Evolutionary conservation across 2,113 vertebrate genomes (phyloP), one percentile per base, ranked within the genome.

Genomic region (Mormyrus iriodes): DNA sequence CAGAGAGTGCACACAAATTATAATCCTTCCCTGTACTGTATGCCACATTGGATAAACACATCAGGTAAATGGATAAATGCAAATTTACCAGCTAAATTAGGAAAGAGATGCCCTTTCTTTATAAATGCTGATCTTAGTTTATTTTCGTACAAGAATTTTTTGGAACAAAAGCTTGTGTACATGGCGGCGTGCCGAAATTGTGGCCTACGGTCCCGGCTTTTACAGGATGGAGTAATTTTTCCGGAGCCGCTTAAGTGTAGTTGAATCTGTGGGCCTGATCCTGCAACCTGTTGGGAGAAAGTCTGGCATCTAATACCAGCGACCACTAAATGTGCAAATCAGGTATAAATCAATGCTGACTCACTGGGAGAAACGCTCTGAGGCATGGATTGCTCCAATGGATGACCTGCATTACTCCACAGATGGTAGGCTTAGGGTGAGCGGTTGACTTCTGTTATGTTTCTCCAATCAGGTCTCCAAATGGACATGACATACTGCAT

Each of bases 401-500:
- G 27, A 69, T 39, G 76, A 44, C 15, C 76, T 9, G 76, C 7
- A 44, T 82, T 44, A 82, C 76, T 21, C 39, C 39, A 44, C 35
- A 44, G 82, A 24, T 84, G 39, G 82, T 10, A 10, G 42, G 21
- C 8, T 48, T 24, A 15, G 49, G 44, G 27, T 4, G 39, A 39
- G 85, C 44, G 24, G 31, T 49, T 53, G 49, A 35, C 85, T 39
- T 53, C 51, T 49, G 48, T 27, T 35, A 53, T 53, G 51, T 35
- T 31, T 53, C 85, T 53, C 27, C 21, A 46, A 44, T 17, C 82
- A 48, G 42, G 82, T 84, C 82, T 48, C 10, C 42, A 84, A 48
- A 84, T 84, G 82, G 44, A 84, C 82, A 84, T 79, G 73, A 79
- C 35, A 79, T 79, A 79, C 35, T 79, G 73, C 35, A 6, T 84